Conservation (phyloP, 2,888 invertebrate genomes). For the Drosophila subsilvestris region DNA sequence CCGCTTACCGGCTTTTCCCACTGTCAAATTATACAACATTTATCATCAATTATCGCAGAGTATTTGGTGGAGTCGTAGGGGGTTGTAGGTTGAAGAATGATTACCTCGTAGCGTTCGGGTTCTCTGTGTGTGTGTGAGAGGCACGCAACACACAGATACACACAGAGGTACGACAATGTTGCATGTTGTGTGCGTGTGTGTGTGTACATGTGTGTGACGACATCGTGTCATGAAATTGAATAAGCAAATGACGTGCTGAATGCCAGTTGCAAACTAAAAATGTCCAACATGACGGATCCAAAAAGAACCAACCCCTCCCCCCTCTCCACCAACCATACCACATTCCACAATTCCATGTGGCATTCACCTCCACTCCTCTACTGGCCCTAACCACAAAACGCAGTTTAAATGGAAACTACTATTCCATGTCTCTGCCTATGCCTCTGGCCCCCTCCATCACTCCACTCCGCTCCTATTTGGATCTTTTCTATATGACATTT, state of each 20-base stretch:
- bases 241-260: conserved; percentile 83
- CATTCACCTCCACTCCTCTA: conserved; percentile 47
- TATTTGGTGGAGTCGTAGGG: conserved; percentile 43
- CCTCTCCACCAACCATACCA: conserved; percentile 23
- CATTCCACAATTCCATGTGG: conserved; percentile 47
- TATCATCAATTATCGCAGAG: conserved; percentile 82
- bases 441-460: conserved; percentile 19
- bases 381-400: conserved; percentile 67
- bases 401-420: conserved; percentile 64
- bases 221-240: conserved; percentile 79
- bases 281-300: conserved; percentile 26
- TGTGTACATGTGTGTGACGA: conserved; percentile 46
- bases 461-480: neutral
- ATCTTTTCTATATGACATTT: conserved; percentile 61
- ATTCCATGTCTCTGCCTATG: neutral
- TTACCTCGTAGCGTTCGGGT: conserved; percentile 20
- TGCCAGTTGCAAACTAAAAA: conserved; percentile 72
- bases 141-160: conserved; percentile 66
- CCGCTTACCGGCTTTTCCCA: conserved; percentile 62
- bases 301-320: neutral
- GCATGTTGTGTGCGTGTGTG: conserved; percentile 28
- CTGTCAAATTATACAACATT: conserved; percentile 83
- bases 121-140: conserved; percentile 48
- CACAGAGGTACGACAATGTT: conserved; percentile 8
- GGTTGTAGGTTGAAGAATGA: conserved; percentile 62